Evolutionary conservation across 2,888 invertebrate species (phyloP).

Genomic region (Agapostemon virescens): DNA sequence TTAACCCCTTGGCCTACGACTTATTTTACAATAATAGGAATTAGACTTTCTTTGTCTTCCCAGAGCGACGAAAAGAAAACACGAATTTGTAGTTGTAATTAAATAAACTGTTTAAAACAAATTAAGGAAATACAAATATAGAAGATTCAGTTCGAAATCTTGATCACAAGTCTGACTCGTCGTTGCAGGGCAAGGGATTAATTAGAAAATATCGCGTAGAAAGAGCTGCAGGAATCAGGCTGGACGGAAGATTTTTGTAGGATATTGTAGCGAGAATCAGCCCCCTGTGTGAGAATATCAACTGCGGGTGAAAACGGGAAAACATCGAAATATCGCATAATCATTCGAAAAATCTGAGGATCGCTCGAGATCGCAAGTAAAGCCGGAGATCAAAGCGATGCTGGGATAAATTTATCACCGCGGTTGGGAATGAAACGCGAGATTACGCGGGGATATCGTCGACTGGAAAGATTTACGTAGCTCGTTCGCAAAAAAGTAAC

Average conservation of each 20-base stretch:
- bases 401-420: constrained; percentile 42
- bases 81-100: no score
- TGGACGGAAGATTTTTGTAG: neutral
- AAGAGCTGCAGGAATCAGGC: neutral
- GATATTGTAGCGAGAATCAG: neutral
- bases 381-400: constrained; percentile 45
- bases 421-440: constrained; percentile 39
- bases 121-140: no score
- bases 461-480: constrained; percentile 40
- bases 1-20: no score
- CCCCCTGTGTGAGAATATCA: neutral
- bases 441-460: constrained; percentile 50
- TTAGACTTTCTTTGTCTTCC: no score
- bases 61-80: no score
- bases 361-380: constrained; percentile 25
- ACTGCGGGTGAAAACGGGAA: neutral
- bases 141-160: no score
- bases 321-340: neutral
- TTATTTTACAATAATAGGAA: no score
- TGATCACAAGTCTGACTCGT: no score
- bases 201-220: neutral
- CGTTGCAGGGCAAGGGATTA: no score
- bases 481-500: constrained; percentile 29
- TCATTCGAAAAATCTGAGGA: constrained; percentile 18
- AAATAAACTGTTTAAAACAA: no score